phyloP scores from a whole-genome alignment of 1,140 invertebrate genomes.

The Spodoptera frugiperda region DNA sequence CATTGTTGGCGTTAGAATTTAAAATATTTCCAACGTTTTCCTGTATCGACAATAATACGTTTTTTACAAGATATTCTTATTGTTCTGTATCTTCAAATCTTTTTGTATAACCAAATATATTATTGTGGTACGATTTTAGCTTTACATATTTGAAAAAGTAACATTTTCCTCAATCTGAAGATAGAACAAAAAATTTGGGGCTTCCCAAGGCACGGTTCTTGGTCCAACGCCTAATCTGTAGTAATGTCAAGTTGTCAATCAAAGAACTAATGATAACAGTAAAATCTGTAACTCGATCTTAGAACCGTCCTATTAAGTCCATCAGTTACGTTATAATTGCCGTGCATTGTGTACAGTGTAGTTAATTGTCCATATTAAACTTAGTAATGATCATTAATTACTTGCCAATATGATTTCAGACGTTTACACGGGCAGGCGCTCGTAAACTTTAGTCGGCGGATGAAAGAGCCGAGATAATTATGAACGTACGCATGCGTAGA shows the following conservation, averaged over 20 bases:
- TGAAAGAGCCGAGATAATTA: slow-evolving; percentile 84
- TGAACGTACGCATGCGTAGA: slow-evolving; percentile 83
- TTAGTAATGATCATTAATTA: slow-evolving; percentile 79
- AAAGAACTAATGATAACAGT: slow-evolving; percentile 40
- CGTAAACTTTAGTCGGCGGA: slow-evolving; percentile 80
- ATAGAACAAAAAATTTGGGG: neutral
- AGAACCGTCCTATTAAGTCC: slow-evolving; percentile 47
- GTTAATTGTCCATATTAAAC: slow-evolving; percentile 70
- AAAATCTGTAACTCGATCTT: slow-evolving; percentile 43
- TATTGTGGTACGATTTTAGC: slow-evolving; percentile 14
- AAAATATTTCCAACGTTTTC: slow-evolving; percentile 73
- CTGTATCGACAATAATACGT: slow-evolving; percentile 64
- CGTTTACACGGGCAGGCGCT: slow-evolving; percentile 76
- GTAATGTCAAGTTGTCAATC: slow-evolving; percentile 30
- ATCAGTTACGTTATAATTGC: slow-evolving; percentile 58
- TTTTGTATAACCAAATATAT: slow-evolving; percentile 50
- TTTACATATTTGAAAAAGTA: slow-evolving; percentile 27
- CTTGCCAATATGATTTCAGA: slow-evolving; percentile 78
- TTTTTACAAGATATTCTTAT: slow-evolving; percentile 44
- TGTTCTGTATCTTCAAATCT: slow-evolving; percentile 64
- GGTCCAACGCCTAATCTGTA: slow-evolving; percentile 6
- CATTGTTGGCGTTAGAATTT: slow-evolving; percentile 72
- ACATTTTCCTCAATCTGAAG: slow-evolving; percentile 30
- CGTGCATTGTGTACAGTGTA: slow-evolving; percentile 57
- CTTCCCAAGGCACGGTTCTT: slow-evolving; percentile 7